Evolutionary conservation across 2,797 vertebrate genomes (phyloP).

Genomic region (Sebastes hubbsi): DNA sequence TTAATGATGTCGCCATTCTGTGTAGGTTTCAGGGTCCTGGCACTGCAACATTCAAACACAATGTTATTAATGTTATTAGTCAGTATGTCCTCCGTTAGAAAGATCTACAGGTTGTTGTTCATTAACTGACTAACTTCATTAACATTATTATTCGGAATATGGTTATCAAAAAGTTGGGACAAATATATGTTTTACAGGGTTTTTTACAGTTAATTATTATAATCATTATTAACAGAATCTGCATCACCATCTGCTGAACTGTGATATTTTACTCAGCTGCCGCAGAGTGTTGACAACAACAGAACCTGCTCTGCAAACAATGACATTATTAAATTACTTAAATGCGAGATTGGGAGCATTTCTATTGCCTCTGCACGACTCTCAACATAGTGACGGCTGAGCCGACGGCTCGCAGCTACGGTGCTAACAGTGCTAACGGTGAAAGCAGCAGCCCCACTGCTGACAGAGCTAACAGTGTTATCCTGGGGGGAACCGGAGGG

Average conservation of each 20-base stretch:
- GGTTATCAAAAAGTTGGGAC: background rate
- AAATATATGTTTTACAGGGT: background rate
- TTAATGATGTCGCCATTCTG: background rate
- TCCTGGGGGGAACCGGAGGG: too few species aligned
- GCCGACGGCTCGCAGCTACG: too few species aligned
- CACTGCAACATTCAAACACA: background rate
- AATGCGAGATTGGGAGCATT: too few species aligned
- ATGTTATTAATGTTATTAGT: background rate
- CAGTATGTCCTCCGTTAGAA: background rate
- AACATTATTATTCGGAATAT: background rate
- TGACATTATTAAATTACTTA: slow-evolving; percentile 15
- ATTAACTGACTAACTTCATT: background rate
- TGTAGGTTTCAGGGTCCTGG: background rate
- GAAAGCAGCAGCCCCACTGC: too few species aligned
- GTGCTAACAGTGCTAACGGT: too few species aligned
- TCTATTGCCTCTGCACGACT: too few species aligned
- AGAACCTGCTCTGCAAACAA: slow-evolving; percentile 29
- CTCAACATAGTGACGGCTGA: too few species aligned
- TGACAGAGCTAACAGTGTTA: too few species aligned
- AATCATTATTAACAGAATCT: slow-evolving; percentile 44
- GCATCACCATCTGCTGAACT: slow-evolving; percentile 52
- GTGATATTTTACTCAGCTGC: slow-evolving; percentile 48
- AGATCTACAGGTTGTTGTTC: background rate
- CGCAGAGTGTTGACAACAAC: slow-evolving; percentile 38
- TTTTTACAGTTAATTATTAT: slow-evolving; percentile 27